Conservation (phyloP, 2,113 vertebrate genomes). For the Hemiscyllium ocellatum region DNA sequence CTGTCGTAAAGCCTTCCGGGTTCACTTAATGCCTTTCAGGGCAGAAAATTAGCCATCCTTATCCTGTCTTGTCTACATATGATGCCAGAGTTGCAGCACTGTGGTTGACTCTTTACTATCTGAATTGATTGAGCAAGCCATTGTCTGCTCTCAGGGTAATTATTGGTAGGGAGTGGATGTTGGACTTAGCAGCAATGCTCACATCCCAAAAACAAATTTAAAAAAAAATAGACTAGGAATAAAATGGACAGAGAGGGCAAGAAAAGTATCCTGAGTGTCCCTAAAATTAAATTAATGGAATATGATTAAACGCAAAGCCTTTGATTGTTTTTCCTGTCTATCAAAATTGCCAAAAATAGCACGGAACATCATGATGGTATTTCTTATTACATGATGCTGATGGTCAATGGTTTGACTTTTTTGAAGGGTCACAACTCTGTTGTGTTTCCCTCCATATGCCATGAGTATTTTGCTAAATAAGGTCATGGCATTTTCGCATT, state of each 20-base stretch:
- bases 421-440: neutral
- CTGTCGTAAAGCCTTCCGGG: neutral
- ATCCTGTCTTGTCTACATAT: neutral
- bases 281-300: neutral
- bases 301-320: neutral
- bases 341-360: neutral
- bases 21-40: neutral
- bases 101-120: neutral
- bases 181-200: neutral
- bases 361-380: neutral
- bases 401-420: neutral
- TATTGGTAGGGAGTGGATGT: neutral
- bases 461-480: neutral
- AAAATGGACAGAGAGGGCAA: no score
- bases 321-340: neutral
- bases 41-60: neutral
- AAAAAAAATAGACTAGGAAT: neutral
- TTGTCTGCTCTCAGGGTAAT: neutral
- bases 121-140: neutral
- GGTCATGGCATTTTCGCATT: neutral
- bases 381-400: neutral
- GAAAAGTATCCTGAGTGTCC: neutral
- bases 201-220: no score
- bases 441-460: neutral
- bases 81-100: neutral